These are phyloP conservation scores for Fundulus diaphanus DNA, from an alignment of 2,797 vertebrate species.

Conservation along the genomic window DNA sequence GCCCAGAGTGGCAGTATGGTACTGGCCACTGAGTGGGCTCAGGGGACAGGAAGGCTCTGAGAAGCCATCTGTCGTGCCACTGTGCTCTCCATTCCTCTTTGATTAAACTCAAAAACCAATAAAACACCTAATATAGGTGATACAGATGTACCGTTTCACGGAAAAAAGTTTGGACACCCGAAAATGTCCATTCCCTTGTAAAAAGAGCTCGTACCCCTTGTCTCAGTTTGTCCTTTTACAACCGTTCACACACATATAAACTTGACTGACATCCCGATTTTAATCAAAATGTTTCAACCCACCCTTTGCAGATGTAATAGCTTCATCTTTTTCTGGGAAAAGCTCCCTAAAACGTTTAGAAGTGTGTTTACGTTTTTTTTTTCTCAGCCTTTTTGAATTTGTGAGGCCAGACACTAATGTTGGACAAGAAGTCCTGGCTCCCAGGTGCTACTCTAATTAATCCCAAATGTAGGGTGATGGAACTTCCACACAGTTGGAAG, in stretches of 20 bases:
- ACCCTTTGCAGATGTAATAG: not conserved
- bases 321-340: not conserved
- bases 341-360: not conserved
- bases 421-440: not conserved
- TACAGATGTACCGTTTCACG: not conserved
- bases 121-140: slow-evolving; percentile 10
- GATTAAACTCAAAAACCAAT: slow-evolving; percentile 26
- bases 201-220: not conserved
- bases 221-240: not conserved
- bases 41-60: slow-evolving; percentile 41
- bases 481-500: not conserved
- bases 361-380: no score
- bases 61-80: slow-evolving; percentile 64
- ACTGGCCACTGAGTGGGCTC: slow-evolving; percentile 61
- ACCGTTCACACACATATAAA: not conserved
- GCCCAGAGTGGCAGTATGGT: slow-evolving; percentile 59
- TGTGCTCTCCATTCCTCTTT: slow-evolving; percentile 26
- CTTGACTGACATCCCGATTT: no score
- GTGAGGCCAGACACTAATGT: not conserved
- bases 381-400: no score
- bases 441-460: not conserved
- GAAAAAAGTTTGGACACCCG: not conserved
- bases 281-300: not conserved
- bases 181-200: slow-evolving; percentile 14
- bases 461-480: not conserved